A percentile compares a stretch with the other conserved stretches of the same genome.
phyloP scores from a whole-genome alignment of 2,888 invertebrate genomes.

The Digitonthophagus gazella region DNA sequence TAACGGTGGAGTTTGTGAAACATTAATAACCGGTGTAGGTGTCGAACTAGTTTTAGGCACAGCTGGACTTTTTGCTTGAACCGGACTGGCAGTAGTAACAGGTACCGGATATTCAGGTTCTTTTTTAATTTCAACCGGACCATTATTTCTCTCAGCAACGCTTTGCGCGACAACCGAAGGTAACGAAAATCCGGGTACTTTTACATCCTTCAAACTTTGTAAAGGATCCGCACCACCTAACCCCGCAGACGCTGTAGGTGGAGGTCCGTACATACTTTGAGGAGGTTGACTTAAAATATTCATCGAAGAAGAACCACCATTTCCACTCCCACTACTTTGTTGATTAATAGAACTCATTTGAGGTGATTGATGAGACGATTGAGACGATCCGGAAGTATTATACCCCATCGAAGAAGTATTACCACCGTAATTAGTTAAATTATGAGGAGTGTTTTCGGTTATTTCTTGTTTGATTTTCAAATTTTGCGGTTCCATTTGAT shows the following conservation, averaged over 20 bases:
- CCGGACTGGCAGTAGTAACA: constrained; percentile 47
- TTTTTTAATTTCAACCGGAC: constrained; percentile 71
- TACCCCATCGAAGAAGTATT: constrained; percentile 17
- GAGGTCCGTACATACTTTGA: constrained; percentile 50
- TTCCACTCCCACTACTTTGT: not conserved
- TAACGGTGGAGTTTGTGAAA: constrained; percentile 52
- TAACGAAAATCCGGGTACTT: constrained; percentile 70
- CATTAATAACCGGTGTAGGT: constrained; percentile 41
- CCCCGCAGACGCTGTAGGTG: constrained; percentile 45
- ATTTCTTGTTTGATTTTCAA: constrained; percentile 71
- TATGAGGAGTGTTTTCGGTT: constrained; percentile 47
- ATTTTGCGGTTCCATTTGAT: constrained; percentile 66
- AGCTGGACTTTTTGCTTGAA: constrained; percentile 42
- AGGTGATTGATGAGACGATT: constrained; percentile 21
- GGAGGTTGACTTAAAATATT: constrained; percentile 33
- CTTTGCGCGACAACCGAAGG: constrained; percentile 34
- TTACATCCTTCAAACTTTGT: constrained; percentile 76
- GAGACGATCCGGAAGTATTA: constrained; percentile 4
- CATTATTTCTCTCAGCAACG: constrained; percentile 56
- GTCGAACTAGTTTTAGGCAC: constrained; percentile 45
- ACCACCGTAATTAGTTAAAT: constrained; percentile 8
- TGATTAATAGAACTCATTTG: constrained; percentile 14
- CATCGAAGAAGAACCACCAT: constrained; percentile 55
- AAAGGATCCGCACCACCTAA: constrained; percentile 59
- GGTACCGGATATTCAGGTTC: constrained; percentile 61